A percentile compares a stretch with the other conserved stretches of the same genome.
Conservation (phyloP, 2,888 invertebrate species). For the Andrena chrysosceles region DNA sequence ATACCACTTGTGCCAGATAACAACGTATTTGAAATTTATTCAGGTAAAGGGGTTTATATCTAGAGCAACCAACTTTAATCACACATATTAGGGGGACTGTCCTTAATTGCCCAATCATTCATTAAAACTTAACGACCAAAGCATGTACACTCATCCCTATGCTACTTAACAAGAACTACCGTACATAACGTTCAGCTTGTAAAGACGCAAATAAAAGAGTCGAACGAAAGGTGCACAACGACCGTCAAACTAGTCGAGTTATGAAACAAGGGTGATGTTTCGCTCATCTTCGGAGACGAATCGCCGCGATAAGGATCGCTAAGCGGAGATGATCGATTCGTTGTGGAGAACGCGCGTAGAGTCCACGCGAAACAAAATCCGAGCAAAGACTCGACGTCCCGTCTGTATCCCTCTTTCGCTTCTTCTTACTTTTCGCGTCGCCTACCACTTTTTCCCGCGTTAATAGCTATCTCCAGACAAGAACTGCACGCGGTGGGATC, state of each 20-base stretch:
- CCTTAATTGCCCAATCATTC: slow-evolving; percentile 8
- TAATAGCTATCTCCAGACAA: slow-evolving; percentile 36
- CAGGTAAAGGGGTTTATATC: not conserved
- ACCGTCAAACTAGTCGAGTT: not conserved
- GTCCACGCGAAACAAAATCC: slow-evolving; percentile 63
- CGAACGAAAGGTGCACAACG: not conserved
- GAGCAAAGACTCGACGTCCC: slow-evolving; percentile 48
- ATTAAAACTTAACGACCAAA: not conserved
- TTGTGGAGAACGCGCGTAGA: slow-evolving; percentile 44
- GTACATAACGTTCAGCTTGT: not conserved
- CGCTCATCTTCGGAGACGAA: not conserved
- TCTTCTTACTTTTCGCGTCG: slow-evolving; percentile 10
- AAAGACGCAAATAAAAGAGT: too few species aligned
- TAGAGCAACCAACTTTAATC: not conserved
- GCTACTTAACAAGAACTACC: not conserved
- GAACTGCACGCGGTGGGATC: slow-evolving; percentile 11
- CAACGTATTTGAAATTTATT: not conserved
- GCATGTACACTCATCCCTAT: not conserved
- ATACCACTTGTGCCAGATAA: not conserved
- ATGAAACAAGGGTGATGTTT: not conserved
- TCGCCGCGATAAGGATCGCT: slow-evolving; percentile 32
- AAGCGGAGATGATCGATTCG: slow-evolving; percentile 42
- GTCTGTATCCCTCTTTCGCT: slow-evolving; percentile 15
- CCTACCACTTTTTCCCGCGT: slow-evolving; percentile 60
- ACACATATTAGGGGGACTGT: not conserved